phyloP scores from a whole-genome alignment of 2,113 vertebrate genomes.

The Stigmatopora argus region DNA sequence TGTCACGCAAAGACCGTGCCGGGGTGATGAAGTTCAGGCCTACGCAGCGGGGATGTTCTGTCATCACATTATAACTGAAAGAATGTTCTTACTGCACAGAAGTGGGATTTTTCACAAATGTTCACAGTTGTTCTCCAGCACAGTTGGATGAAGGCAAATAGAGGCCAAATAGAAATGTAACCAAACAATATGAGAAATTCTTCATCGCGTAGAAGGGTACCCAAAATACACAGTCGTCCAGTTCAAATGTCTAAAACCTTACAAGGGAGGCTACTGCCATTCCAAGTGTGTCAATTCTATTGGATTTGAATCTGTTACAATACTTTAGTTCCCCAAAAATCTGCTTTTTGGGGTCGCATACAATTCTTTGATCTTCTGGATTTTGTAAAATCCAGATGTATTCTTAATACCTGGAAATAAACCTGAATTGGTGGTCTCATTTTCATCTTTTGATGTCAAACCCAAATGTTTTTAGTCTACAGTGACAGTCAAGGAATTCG shows the following conservation, averaged over 20 bases:
- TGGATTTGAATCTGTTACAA: not conserved
- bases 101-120: constrained; percentile 10
- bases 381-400: not conserved
- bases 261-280: not conserved
- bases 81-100: constrained; percentile 29
- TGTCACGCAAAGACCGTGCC: not conserved
- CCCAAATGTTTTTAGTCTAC: not conserved
- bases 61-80: constrained; percentile 26
- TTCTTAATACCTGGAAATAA: not conserved
- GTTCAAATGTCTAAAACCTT: not conserved
- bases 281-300: not conserved
- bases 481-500: not conserved
- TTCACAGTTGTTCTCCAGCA: not conserved
- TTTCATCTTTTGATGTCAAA: not conserved
- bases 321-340: not conserved
- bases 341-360: not conserved
- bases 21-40: constrained; percentile 1
- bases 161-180: not conserved
- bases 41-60: constrained; percentile 9
- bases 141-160: not conserved
- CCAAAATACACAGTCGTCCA: too few relatives aligned
- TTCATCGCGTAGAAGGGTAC: too few relatives aligned
- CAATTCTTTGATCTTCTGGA: not conserved
- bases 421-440: not conserved
- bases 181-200: too few relatives aligned